Evolutionary conservation across 2,888 invertebrate genomes (phyloP).

Genomic region (Hyposoter dolosus): DNA sequence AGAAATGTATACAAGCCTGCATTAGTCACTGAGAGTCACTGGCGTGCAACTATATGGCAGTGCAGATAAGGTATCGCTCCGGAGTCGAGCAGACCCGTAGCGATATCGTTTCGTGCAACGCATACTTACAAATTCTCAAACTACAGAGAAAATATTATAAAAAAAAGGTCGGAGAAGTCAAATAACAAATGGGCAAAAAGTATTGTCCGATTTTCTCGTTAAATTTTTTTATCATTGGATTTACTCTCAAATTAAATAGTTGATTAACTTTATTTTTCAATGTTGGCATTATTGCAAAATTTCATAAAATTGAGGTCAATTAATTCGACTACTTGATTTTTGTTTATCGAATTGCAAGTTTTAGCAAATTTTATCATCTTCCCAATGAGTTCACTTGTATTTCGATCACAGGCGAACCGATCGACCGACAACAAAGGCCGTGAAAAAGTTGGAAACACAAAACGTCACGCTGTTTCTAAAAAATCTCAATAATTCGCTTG

Average conservation of each 20-base stretch:
- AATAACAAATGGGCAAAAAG: slow-evolving; percentile 17
- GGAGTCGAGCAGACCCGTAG: slow-evolving; percentile 69
- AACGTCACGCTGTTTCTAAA: not conserved
- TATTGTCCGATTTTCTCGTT: not conserved
- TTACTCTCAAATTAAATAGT: not conserved
- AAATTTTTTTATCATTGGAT: not conserved
- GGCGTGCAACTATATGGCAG: slow-evolving; percentile 79
- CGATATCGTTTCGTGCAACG: slow-evolving; percentile 78
- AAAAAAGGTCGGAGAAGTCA: not conserved
- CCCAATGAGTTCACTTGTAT: not conserved
- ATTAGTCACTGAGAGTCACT: slow-evolving; percentile 79
- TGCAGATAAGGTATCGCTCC: slow-evolving; percentile 83
- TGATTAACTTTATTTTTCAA: not conserved
- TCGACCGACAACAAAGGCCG: not conserved
- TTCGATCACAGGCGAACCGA: not conserved
- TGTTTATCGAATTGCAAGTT: not conserved
- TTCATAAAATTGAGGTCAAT: not conserved
- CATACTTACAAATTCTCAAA: slow-evolving; percentile 59
- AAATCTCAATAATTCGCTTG: not conserved
- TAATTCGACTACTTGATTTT: too few species aligned
- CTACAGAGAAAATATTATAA: slow-evolving; percentile 26
- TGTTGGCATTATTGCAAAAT: not conserved
- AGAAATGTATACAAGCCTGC: slow-evolving; percentile 16
- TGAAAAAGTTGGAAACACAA: too few species aligned
- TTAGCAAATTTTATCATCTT: not conserved